These are phyloP conservation scores for Seladonia tumulorum DNA, from an alignment of 2,888 invertebrate genomes.

Conservation along the genomic window DNA sequence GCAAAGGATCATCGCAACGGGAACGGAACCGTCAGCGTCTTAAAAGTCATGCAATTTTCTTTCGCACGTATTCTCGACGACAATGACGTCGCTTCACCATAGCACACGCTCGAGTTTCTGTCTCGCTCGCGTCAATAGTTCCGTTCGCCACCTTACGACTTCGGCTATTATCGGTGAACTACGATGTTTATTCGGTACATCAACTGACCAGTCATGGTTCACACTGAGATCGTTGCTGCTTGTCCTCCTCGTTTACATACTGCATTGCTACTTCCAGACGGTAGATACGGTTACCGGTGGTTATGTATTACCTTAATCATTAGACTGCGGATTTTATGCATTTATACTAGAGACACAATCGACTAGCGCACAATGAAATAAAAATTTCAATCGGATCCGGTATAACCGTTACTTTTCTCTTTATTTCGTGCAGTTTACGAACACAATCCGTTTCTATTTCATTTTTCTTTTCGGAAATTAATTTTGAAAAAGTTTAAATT, in stretches of 20 bases:
- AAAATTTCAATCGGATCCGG: neutral
- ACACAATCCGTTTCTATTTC: neutral
- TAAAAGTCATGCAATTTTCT: constrained; percentile 75
- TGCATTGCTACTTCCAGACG: constrained; percentile 33
- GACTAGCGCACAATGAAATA: neutral
- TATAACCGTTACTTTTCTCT: neutral
- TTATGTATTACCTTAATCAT: constrained; percentile 6
- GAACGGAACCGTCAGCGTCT: constrained; percentile 62
- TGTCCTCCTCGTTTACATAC: constrained; percentile 44
- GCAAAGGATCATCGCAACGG: constrained; percentile 24
- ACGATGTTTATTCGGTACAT: constrained; percentile 80
- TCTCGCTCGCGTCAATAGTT: constrained; percentile 64
- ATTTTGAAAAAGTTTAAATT: neutral
- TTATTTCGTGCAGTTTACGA: neutral
- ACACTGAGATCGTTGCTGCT: constrained; percentile 69
- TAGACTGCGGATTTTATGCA: neutral
- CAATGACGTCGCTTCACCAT: constrained; percentile 84
- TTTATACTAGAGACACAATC: neutral
- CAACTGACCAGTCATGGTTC: constrained; percentile 75
- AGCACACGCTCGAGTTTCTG: constrained; percentile 78
- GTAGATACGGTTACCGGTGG: constrained; percentile 7
- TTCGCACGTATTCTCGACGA: constrained; percentile 75
- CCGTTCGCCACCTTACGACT: constrained; percentile 77
- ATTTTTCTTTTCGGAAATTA: neutral
- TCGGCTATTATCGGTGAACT: constrained; percentile 81